phyloP scores from a whole-genome alignment of 2,888 invertebrate species.

The Pantelozetes paolii region DNA sequence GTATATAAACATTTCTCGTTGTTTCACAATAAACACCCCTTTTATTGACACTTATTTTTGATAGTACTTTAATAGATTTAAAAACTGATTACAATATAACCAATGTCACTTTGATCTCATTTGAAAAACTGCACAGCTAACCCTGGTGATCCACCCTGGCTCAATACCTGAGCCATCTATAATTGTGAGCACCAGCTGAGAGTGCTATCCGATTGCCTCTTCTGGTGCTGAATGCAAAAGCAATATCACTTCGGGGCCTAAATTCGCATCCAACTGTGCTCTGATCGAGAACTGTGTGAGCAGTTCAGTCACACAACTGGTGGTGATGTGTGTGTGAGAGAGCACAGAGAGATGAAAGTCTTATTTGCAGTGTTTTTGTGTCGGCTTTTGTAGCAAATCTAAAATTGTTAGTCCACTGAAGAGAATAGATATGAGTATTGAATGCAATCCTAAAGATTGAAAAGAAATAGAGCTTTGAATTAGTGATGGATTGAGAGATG shows the following conservation, averaged over 20 bases:
- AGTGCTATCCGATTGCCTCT: conserved; percentile 21
- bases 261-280: conserved; percentile 14
- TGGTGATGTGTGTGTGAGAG: neutral
- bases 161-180: neutral
- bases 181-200: neutral
- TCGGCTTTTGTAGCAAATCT: neutral
- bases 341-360: no score
- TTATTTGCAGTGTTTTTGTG: neutral
- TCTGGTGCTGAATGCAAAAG: neutral
- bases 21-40: no score
- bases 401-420: neutral
- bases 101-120: no score
- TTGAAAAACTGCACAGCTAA: no score
- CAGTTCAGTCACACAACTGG: conserved; percentile 17
- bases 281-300: conserved; percentile 7
- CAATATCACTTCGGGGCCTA: conserved; percentile 5
- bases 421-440: neutral
- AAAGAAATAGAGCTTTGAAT: conserved; percentile 7
- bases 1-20: no score
- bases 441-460: neutral
- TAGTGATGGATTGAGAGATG: neutral
- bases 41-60: no score
- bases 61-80: no score
- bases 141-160: no score
- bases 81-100: no score